Base-by-base conservation (phyloP, 2,797 vertebrate species). In the Pagetopsis macropterus region DNA sequence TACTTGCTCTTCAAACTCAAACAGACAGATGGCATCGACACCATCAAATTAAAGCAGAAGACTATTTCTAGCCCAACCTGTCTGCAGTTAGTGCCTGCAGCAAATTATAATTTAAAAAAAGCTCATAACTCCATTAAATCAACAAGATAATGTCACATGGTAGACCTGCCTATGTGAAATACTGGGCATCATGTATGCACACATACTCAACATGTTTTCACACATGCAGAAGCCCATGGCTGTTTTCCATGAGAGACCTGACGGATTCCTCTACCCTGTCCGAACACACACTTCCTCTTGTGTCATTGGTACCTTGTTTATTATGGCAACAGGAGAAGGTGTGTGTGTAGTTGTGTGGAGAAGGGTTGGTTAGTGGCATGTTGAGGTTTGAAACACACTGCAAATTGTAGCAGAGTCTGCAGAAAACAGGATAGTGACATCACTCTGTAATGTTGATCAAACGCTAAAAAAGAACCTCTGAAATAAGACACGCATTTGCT, bases 301-400 rank as follows among this genome's bases (percentile, higher is more conserved):
- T 84, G 81, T 80, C 83, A 91, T 87, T 79, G 77, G 68, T 82
- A 72, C 73, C 61, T 58, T 82, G 77, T 92, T 93, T 94, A 90
- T 93, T 94, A 91, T 94, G 92, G 88, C 91, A 94, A 94, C 93
- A 90, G 12, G 41, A 31, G 79, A 68, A 48, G 37, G 51, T 60
- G 54, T 52, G 21, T 50, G 57, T 61, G 14, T 46, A 16, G 40
- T 43, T 57, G 41, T 54, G 60, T 44, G 54, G 21, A 61, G 57
- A 43, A 40, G 33, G 23, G 48, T 44, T 72, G 41, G 21, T 33
- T 52, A 76, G 66, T 66, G 68, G 64, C 37, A 48, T 79, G 70
- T 72, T 85, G 67, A 78, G 67, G 72, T 72, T 75, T 65, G 50
- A 85, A 64, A 82, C 45, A 75, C 58, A 55, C 33, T 6, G 7